Evolutionary conservation across 2,797 vertebrate genomes (phyloP), one percentile per base, ranked within the genome.

Genomic region (Pangasius larnaudii): DNA sequence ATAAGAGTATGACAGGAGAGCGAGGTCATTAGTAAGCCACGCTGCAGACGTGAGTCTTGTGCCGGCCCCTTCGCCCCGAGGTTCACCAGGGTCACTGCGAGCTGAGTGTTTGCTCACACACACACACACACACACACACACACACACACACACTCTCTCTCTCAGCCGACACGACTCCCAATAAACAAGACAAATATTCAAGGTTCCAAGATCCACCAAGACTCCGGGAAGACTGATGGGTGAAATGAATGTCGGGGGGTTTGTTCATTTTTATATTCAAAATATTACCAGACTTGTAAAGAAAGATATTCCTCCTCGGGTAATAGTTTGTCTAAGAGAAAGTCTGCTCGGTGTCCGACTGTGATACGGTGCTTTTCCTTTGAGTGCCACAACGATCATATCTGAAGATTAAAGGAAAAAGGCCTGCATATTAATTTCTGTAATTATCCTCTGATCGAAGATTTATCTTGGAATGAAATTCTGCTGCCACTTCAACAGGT

Each of bases 311-410:
- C 88, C 91, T 91, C 19, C 36, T 72, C 56, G 53, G 72, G 80
- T 88, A 87, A 87, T 71, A 72, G 86, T 80, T 42, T 87, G 92
- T 92, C 89, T 90, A 80, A 78, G 84, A 88, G 71, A 85, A 92
- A 90, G 42, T 53, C 80, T 78, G 86, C 87, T 92, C 87, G 88
- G 39, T 88, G 63, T 90, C 86, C 91, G 91, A 92, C 90, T 74
- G 56, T 87, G 75, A 91, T 63, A 27, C 75, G 24, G n/a, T 71
- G 84, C 86, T 80, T 88, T 56, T 85, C 56, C 74, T 75, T 88
- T 86, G 89, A 90, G 77, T 89, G 86, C 83, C 83, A 89, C 69
- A 51, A 11, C 19, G 49, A 83, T 78, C 42, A 67, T 61, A 65
- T 74, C 59, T 91, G 75, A 51, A 53, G n/a, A 53, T 78, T 30